Base-by-base conservation (phyloP, 2,888 invertebrate genomes). In the Erynnis tages region DNA sequence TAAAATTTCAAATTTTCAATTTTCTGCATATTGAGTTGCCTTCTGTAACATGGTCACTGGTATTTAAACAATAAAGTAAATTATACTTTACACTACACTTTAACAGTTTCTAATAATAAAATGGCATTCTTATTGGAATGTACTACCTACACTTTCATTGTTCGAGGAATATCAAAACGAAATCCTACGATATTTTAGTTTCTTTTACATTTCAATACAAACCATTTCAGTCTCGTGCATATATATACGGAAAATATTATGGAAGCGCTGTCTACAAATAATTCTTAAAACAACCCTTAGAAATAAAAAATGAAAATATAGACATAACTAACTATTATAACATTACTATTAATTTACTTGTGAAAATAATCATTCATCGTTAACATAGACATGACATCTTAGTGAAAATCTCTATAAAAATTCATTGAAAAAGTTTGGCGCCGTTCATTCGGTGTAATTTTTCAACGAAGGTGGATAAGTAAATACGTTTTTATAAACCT, bases 181-280 rank as follows among this genome's bases (percentile, higher is more conserved):
- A 17, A 17, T 17, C 32, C 35, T 19, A 10, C 4, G 4, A 19
- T 17, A 17, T n/a, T n/a, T 35, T n/a, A n/a, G n/a, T n/a, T 37
- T 6, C 21, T 32, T 13, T 32, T n/a, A 19, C 11, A 17, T 41
- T 7, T 27, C 10, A n/a, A n/a, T 25, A 6, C 41, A 29, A 41
- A 17, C 4, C 23, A 13, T 34, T n/a, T 45, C 45, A 35, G 45
- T 45, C 45, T 45, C 45, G 11, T 17, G 35, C 5, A 44, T 35
- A 25, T 17, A 45, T 8, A 44, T 35, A 25, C 4, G 16, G 5
- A 32, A 23, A 23, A n/a, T 27, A 14, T n/a, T 21, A n/a, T 16
- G 10, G 34, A 45, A 30, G 34, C 34, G 23, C 16, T 23, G 16
- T 25, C 23, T 45, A 45, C 23, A 4, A 23, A 2, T 17, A 8